phyloP scores from a whole-genome alignment of 37 sponge, comb jelly and placozoan genomes.

The Beroe forskalii region DNA sequence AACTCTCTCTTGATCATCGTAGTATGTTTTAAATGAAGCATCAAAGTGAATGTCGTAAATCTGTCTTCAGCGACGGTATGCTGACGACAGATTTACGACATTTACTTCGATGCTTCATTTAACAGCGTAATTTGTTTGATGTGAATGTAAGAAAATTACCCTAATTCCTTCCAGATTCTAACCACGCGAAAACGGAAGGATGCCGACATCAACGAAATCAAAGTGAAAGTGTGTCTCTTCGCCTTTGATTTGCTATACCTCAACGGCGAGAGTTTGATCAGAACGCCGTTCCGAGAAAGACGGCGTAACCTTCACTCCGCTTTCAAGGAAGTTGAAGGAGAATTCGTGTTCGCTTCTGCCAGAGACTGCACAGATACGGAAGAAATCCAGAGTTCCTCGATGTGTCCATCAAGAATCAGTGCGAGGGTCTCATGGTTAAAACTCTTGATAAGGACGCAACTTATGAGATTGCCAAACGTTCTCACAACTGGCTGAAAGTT shows the following conservation, averaged over 20 bases:
- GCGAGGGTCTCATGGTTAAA: constrained; percentile 99
- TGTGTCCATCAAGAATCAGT: constrained; percentile 86
- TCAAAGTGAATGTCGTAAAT: background rate
- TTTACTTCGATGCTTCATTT: too few species aligned
- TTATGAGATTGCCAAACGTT: constrained; percentile 95
- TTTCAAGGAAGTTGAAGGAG: constrained; percentile 89
- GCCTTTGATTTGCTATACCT: constrained; percentile 94
- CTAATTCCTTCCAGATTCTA: constrained; percentile 25
- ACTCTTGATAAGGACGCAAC: constrained; percentile 90
- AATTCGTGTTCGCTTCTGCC: constrained; percentile 82
- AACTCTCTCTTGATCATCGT: too few species aligned
- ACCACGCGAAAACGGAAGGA: constrained; percentile 71
- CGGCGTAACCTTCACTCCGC: constrained; percentile 78
- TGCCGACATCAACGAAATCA: constrained; percentile 79
- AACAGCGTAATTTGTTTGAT: too few species aligned
- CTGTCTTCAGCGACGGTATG: background rate
- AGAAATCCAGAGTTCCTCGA: constrained; percentile 89
- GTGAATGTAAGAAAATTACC: too few species aligned
- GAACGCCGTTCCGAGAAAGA: constrained; percentile 77
- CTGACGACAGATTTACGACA: too few species aligned
- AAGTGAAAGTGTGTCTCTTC: constrained; percentile 95
- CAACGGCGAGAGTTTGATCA: constrained; percentile 90
- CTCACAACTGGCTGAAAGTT: constrained; percentile 98
- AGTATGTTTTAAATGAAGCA: background rate
- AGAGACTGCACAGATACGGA: constrained; percentile 74